A percentile compares a stretch with the other conserved stretches of the same genome.
Conservation (phyloP, 92 coral and sea anemone genomes). For the Siderastrea siderea region DNA sequence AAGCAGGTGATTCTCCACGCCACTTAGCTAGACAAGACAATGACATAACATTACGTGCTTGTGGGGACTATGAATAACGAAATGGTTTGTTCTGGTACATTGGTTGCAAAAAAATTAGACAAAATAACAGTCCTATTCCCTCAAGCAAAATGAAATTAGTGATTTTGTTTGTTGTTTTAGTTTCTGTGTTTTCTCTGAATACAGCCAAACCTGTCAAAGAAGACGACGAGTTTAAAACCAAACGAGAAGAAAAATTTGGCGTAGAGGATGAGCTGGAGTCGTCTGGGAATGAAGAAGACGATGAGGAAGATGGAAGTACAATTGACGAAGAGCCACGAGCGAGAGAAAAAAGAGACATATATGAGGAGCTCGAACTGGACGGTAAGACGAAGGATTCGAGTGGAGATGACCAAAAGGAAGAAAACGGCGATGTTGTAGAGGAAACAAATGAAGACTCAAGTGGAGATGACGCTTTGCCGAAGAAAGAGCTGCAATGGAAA, state of each 20-base stretch:
- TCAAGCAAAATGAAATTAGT: constrained; percentile 14
- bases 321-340: constrained; percentile 32
- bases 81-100: background rate
- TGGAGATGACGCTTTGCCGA: background rate
- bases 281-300: constrained; percentile 33
- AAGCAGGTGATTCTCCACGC: constrained; percentile 34
- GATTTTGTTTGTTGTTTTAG: background rate
- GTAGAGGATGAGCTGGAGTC: constrained; percentile 24
- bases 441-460: background rate
- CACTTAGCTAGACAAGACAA: constrained; percentile 34
- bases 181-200: constrained; percentile 6
- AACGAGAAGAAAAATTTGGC: background rate
- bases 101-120: background rate
- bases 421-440: background rate
- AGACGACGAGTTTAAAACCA: background rate
- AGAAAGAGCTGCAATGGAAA: constrained; percentile 27
- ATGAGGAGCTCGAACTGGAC: background rate
- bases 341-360: constrained; percentile 26
- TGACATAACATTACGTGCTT: constrained; percentile 53
- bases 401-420: constrained; percentile 25
- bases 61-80: background rate
- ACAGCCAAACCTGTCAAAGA: constrained; percentile 33
- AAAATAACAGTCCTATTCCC: background rate
- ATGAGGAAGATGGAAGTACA: constrained; percentile 46
- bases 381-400: constrained; percentile 21